Evolutionary conservation across 53 echinoderm and acorn worm species (phyloP).

Genomic region (Zoroaster sp.): DNA sequence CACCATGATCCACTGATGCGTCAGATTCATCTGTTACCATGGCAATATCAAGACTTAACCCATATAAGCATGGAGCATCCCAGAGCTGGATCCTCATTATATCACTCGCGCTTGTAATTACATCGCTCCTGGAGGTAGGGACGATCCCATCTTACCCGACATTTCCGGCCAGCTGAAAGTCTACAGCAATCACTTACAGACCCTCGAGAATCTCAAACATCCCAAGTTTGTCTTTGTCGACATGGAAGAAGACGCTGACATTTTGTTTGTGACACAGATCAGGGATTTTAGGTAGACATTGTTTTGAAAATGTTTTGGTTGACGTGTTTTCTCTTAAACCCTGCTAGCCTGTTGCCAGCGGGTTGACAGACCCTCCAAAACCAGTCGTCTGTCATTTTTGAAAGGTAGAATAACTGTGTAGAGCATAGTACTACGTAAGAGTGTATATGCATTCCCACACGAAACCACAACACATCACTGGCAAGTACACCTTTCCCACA

Average conservation of each 20-base stretch:
- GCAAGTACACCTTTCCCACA: no score
- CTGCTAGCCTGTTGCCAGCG: no score
- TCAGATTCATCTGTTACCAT: constrained; percentile 69
- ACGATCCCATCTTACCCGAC: background rate
- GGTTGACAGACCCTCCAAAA: no score
- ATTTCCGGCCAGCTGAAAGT: constrained; percentile 44
- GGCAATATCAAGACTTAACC: constrained; percentile 70
- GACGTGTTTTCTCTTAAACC: no score
- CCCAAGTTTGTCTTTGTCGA: constrained; percentile 64
- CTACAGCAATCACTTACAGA: constrained; percentile 43
- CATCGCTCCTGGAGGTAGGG: constrained; percentile 10
- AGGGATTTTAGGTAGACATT: constrained; percentile 70
- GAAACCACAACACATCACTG: no score
- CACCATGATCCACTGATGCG: constrained; percentile 43
- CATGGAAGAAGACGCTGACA: constrained; percentile 64
- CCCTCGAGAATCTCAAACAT: constrained; percentile 44
- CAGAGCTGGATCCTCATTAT: constrained; percentile 26
- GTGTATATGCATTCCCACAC: no score
- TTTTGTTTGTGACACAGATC: constrained; percentile 23
- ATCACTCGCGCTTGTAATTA: constrained; percentile 55
- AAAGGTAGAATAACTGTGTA: no score
- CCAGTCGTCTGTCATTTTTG: no score
- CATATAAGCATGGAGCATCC: constrained; percentile 27
- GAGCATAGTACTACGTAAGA: no score
- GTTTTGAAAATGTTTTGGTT: no score